phyloP scores from a whole-genome alignment of 2,888 invertebrate genomes.

The Callosobruchus maculatus region DNA sequence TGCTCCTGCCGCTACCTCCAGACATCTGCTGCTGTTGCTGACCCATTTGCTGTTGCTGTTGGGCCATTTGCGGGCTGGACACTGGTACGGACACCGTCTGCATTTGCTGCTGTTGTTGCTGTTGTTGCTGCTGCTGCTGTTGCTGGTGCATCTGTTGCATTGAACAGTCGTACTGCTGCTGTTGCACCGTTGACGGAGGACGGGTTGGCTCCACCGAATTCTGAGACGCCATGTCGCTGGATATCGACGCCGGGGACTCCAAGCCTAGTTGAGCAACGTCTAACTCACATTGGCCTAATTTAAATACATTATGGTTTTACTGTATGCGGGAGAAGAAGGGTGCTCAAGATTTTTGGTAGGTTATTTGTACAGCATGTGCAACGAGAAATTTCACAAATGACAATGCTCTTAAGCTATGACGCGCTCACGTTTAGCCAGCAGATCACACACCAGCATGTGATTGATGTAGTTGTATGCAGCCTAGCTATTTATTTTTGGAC shows the following conservation, averaged over 20 bases:
- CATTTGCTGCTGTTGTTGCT: slow-evolving; percentile 31
- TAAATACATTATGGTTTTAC: not conserved
- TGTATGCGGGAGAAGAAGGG: not conserved
- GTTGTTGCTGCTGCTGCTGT: slow-evolving; percentile 38
- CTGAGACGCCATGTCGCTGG: slow-evolving; percentile 79
- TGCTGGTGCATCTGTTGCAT: slow-evolving; percentile 52
- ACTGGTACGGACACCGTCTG: slow-evolving; percentile 44
- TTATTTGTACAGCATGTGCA: no score
- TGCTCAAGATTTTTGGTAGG: no score
- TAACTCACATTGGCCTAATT: slow-evolving; percentile 66
- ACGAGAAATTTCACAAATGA: no score
- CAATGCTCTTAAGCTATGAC: no score
- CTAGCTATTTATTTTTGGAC: no score
- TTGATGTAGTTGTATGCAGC: no score
- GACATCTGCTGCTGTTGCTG: slow-evolving; percentile 16
- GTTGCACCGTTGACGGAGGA: slow-evolving; percentile 55
- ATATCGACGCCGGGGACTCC: slow-evolving; percentile 86
- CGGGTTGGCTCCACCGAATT: slow-evolving; percentile 61
- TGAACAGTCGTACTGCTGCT: slow-evolving; percentile 63
- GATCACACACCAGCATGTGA: no score
- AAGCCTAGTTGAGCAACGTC: slow-evolving; percentile 81
- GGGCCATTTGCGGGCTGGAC: slow-evolving; percentile 48
- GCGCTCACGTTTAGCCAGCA: no score
- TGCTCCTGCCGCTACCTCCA: slow-evolving; percentile 16
- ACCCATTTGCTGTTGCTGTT: slow-evolving; percentile 33